These are phyloP conservation scores for Bos javanicus DNA, from an alignment of 2,113 vertebrate species.

Conservation along the genomic window DNA sequence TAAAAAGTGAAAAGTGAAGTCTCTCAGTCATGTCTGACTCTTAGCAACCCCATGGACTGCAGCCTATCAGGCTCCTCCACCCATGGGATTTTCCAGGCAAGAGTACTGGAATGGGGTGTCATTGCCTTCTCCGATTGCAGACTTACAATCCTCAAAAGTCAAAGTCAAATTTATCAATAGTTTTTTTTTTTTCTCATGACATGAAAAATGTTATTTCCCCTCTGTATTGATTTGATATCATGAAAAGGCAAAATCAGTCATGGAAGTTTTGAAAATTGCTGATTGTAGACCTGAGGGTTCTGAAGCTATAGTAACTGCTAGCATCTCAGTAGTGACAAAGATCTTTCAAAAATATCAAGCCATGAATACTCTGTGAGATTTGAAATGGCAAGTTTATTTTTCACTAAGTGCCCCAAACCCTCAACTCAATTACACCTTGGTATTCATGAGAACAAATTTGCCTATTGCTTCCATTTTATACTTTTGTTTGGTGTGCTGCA, in stretches of 20 bases:
- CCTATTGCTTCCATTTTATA: neutral
- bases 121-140: neutral
- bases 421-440: neutral
- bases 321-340: neutral
- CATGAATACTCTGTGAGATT: slow-evolving; percentile 44
- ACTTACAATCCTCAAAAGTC: neutral
- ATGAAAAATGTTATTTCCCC: neutral
- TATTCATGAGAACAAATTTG: neutral
- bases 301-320: neutral
- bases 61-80: too few species aligned
- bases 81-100: too few species aligned
- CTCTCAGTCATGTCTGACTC: too few species aligned
- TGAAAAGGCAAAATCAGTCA: neutral
- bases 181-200: neutral
- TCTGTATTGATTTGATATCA: neutral
- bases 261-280: neutral
- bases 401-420: neutral
- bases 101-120: too few species aligned
- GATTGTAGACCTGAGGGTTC: neutral
- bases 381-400: slow-evolving; percentile 18
- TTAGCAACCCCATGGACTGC: too few species aligned
- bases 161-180: neutral
- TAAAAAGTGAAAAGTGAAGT: too few species aligned
- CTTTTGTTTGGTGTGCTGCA: neutral
- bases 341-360: slow-evolving; percentile 61